Conservation (phyloP, 2,888 invertebrate species). For the Fabriciana adippe region DNA sequence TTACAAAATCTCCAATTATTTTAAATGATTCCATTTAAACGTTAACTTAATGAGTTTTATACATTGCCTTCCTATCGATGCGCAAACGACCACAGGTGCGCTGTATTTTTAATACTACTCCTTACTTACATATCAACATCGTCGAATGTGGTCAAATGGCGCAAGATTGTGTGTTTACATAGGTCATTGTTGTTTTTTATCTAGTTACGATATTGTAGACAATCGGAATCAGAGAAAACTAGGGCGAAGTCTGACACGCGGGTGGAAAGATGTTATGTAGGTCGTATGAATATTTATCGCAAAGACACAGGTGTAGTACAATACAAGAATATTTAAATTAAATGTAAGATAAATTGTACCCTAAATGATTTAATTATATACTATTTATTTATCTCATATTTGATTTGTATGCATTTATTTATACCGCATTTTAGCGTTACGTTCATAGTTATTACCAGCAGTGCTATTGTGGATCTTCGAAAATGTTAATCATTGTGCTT, state of each 20-base stretch:
- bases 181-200: slow-evolving; percentile 29
- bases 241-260: slow-evolving; percentile 42
- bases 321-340: slow-evolving; percentile 2
- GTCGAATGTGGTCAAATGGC: slow-evolving; percentile 5
- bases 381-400: neutral
- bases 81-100: slow-evolving; percentile 10
- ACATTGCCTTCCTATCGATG: slow-evolving; percentile 10
- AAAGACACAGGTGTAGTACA: slow-evolving; percentile 22
- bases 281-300: slow-evolving; percentile 46
- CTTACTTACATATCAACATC: slow-evolving; percentile 18
- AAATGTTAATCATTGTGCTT: too few relatives aligned
- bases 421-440: slow-evolving; percentile 4
- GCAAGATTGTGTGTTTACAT: slow-evolving; percentile 10
- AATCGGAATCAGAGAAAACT: slow-evolving; percentile 50
- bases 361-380: neutral
- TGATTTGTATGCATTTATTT: slow-evolving; percentile 5
- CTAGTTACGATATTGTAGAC: slow-evolving; percentile 45
- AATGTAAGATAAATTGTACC: neutral
- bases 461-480: too few relatives aligned
- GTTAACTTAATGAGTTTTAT: neutral
- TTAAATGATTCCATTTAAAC: slow-evolving; percentile 5
- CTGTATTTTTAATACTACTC: slow-evolving; percentile 11
- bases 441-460: too few relatives aligned
- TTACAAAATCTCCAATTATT: slow-evolving; percentile 4
- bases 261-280: slow-evolving; percentile 36